Base-by-base conservation (phyloP, 2,888 invertebrate species). In the Aporophyla nigra region DNA sequence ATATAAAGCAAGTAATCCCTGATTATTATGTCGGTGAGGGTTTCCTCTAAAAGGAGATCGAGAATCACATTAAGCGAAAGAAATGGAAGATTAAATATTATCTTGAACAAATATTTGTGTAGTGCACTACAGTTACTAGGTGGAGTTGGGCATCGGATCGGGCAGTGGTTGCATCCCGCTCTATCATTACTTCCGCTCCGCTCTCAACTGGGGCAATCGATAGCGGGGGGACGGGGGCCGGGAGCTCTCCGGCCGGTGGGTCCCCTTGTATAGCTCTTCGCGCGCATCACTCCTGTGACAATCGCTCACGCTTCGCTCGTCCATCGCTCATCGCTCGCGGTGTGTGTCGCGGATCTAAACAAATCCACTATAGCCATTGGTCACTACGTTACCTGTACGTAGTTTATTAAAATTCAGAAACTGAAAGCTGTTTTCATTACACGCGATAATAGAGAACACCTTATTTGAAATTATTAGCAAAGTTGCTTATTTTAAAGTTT, bases 191-290 rank as follows among this genome's bases (percentile, higher is more conserved):
- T 96, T 96, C 95, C 96, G 95, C 95, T 94, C 95, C 95, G 94
- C 96, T 97, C 96, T 96, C 97, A 97, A 97, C 97, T 97, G 97
- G 97, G 97, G 97, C 97, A 97, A 97, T 97, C 97, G 97, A 97
- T 97, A 97, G 93, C 91, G 93, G 91, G 94, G 92, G 92, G 82
- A 84, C 90, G 90, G 91, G 91, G 90, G 90, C 83, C 88, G 88
- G 88, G 84, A 87, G 81, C 88, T 87, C 87, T 90, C 87, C 88
- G 90, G 83, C 89, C 90, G 89, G 92, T 92, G 92, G 82, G 90
- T 91, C 90, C 91, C 89, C 89, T 89, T 88, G 89, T 91, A 89
- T 88, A 89, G 88, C 90, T 91, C 91, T 91, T 90, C 89, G 91
- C 92, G 93, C 94, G 94, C 95, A 95, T 96, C 95, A 96, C 95